A percentile compares a stretch with the other conserved stretches of the same genome.
Evolutionary conservation across 2,113 vertebrate species (phyloP).

Genomic region (Lophochroa leadbeateri): DNA sequence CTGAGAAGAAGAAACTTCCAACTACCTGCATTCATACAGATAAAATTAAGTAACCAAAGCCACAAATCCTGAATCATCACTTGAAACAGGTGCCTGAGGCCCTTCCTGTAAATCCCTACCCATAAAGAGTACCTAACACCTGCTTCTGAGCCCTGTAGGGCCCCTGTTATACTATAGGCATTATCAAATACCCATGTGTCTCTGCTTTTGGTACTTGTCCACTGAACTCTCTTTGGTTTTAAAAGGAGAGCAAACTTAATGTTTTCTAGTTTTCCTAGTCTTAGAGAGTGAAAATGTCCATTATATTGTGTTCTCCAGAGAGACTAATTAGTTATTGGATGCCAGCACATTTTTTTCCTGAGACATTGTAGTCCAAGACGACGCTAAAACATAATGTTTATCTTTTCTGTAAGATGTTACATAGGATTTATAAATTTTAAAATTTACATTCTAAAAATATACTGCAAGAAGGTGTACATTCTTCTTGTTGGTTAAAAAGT

Average conservation of each 20-base stretch:
- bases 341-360: not conserved
- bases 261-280: not conserved
- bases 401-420: not conserved
- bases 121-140: accelerated
- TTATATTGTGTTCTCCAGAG: not conserved
- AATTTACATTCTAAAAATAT: not conserved
- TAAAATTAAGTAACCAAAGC: not conserved
- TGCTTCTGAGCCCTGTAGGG: not conserved
- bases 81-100: not conserved
- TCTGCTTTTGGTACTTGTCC: not conserved
- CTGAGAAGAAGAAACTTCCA: not conserved
- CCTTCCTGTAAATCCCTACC: not conserved
- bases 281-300: not conserved
- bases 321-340: not conserved
- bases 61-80: not conserved
- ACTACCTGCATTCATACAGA: not conserved
- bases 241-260: not conserved
- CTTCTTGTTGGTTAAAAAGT: not conserved
- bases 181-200: not conserved
- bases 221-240: not conserved
- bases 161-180: not conserved
- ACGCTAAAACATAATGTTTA: not conserved
- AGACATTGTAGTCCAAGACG: not conserved
- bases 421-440: not conserved
- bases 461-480: not conserved